Evolutionary conservation across 1,140 invertebrate genomes (phyloP).

Genomic region (Penaeus indicus): DNA sequence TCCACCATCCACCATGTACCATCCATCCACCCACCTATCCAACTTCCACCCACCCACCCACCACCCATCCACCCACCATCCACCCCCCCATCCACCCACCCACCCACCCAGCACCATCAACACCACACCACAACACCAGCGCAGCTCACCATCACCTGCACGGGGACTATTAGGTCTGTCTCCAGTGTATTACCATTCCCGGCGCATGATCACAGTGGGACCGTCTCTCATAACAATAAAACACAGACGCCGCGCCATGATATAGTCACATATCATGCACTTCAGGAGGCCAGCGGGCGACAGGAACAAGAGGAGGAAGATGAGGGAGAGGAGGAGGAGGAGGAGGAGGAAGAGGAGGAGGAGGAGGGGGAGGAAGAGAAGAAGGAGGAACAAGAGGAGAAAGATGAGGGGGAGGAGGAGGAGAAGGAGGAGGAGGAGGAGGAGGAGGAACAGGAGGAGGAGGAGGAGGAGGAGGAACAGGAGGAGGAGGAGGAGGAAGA

Average conservation of each 20-base stretch:
- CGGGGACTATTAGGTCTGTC: too few relatives aligned
- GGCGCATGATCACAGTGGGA: conserved; percentile 38
- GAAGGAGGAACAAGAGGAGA: neutral
- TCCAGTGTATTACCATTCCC: conserved; percentile 35
- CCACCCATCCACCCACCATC: neutral
- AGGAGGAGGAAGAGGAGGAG: neutral
- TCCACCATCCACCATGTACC: neutral
- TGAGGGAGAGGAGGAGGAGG: neutral
- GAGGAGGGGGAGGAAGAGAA: neutral
- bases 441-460: neutral
- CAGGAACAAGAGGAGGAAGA: neutral
- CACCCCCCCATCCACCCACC: neutral
- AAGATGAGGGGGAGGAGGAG: neutral
- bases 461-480: neutral
- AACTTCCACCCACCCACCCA: neutral
- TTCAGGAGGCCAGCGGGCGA: neutral
- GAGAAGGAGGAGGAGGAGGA: neutral
- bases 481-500: neutral
- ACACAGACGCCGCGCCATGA: conserved; percentile 41
- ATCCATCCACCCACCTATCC: neutral
- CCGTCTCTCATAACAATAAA: conserved; percentile 45
- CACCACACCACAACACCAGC: too few relatives aligned
- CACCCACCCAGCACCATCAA: too few relatives aligned
- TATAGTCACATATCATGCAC: conserved; percentile 34
- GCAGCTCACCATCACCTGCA: too few relatives aligned